Evolutionary conservation across 2,888 invertebrate species (phyloP).

Genomic region (Siphlonurus alternatus): DNA sequence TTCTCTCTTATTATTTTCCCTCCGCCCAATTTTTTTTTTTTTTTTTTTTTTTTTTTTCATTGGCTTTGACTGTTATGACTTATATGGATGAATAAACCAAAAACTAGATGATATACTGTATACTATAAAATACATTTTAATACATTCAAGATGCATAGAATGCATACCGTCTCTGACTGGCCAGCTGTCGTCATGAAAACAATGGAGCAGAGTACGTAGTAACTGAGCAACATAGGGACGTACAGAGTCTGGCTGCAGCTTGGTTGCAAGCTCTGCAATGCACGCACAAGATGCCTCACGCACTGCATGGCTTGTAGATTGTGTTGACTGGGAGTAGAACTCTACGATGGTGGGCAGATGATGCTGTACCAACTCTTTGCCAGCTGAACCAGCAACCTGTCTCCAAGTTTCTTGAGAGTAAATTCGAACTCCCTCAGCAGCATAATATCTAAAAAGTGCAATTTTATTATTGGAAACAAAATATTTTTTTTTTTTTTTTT

Average conservation of each 20-base stretch:
- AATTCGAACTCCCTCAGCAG: slow-evolving; percentile 34
- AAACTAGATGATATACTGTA: neutral
- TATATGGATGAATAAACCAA: neutral
- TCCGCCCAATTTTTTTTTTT: neutral
- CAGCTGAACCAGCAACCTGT: slow-evolving; percentile 27
- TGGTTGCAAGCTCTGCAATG: slow-evolving; percentile 34
- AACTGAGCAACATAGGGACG: slow-evolving; percentile 26
- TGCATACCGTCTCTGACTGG: slow-evolving; percentile 33
- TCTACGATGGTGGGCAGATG: slow-evolving; percentile 25
- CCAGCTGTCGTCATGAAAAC: slow-evolving; percentile 37
- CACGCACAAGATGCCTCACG: slow-evolving; percentile 37
- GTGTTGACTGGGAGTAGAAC: slow-evolving; percentile 30
- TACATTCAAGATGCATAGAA: neutral
- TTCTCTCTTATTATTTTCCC: too few relatives aligned
- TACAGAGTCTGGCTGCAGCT: slow-evolving; percentile 24
- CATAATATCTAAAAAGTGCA: slow-evolving; percentile 28
- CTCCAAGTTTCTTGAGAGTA: slow-evolving; percentile 37
- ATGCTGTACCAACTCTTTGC: slow-evolving; percentile 29
- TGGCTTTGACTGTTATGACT: neutral
- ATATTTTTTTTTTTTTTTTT: too few relatives aligned
- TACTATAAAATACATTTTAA: neutral
- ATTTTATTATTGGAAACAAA: too few relatives aligned
- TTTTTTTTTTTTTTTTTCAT: slow-evolving; percentile 1
- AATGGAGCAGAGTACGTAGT: slow-evolving; percentile 28
- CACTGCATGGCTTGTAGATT: slow-evolving; percentile 35